phyloP scores from a whole-genome alignment of 2,888 invertebrate genomes.

The Hyles lineata region DNA sequence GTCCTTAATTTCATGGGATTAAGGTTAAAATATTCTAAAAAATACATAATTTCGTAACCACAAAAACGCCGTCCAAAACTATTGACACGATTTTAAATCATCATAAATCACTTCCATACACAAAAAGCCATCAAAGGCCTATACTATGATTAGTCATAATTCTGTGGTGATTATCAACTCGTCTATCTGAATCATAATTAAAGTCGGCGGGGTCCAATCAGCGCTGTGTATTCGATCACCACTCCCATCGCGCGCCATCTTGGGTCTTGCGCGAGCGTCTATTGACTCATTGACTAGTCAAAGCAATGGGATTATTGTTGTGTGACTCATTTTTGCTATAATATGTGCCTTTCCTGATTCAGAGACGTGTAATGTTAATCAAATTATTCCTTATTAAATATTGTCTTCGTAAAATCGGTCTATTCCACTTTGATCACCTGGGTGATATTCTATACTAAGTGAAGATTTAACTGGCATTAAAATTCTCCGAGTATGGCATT shows the following conservation, averaged over 20 bases:
- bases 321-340: not conserved
- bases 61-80: not conserved
- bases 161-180: slow-evolving; percentile 48
- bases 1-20: too few relatives aligned
- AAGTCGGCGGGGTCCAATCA: slow-evolving; percentile 71
- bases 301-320: not conserved
- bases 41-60: too few relatives aligned
- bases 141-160: slow-evolving; percentile 37
- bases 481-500: too few relatives aligned
- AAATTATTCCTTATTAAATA: too few relatives aligned
- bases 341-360: not conserved
- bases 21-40: too few relatives aligned
- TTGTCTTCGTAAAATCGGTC: too few relatives aligned
- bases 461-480: too few relatives aligned
- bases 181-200: slow-evolving; percentile 64
- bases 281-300: slow-evolving; percentile 54
- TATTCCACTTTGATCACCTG: too few relatives aligned
- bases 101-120: too few relatives aligned
- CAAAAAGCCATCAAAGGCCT: not conserved
- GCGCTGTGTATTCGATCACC: slow-evolving; percentile 59
- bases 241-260: slow-evolving; percentile 79
- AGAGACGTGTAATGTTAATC: not conserved
- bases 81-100: not conserved
- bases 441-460: too few relatives aligned
- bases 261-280: slow-evolving; percentile 67